Conservation (phyloP, 2,888 invertebrate genomes). For the Xylophagus ater region DNA sequence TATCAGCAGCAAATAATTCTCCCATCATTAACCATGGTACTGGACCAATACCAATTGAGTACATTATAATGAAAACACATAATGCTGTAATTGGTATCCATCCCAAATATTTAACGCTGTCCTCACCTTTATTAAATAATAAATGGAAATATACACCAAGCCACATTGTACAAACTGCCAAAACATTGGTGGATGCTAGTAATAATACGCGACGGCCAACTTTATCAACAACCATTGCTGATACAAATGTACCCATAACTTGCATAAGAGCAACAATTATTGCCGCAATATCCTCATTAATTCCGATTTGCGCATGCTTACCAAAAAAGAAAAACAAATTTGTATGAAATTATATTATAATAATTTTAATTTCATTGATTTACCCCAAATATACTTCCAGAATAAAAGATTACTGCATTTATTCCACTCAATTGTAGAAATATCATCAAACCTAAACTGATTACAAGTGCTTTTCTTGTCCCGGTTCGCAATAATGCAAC, state of each 20-base stretch:
- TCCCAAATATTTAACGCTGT: constrained; percentile 44
- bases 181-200: constrained; percentile 55
- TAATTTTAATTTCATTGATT: too few species aligned
- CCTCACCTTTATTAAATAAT: constrained; percentile 26
- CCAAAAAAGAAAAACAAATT: constrained; percentile 5
- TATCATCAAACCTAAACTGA: constrained; percentile 71
- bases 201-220: constrained; percentile 69
- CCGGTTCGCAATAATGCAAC: constrained; percentile 46
- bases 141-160: constrained; percentile 59
- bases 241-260: constrained; percentile 52
- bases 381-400: constrained; percentile 59
- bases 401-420: constrained; percentile 74
- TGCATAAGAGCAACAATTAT: constrained; percentile 79
- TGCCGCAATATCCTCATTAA: constrained; percentile 51
- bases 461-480: constrained; percentile 54
- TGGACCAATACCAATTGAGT: constrained; percentile 76
- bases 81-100: constrained; percentile 68
- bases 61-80: constrained; percentile 66
- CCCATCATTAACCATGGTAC: constrained; percentile 68
- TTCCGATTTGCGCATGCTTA: constrained; percentile 33
- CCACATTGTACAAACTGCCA: constrained; percentile 58
- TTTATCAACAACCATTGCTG: constrained; percentile 68
- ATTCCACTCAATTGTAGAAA: constrained; percentile 82
- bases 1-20: constrained; percentile 69
- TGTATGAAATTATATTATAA: neutral